Base-by-base conservation (phyloP, 2,797 vertebrate species). In the Brachymystax lenok region DNA sequence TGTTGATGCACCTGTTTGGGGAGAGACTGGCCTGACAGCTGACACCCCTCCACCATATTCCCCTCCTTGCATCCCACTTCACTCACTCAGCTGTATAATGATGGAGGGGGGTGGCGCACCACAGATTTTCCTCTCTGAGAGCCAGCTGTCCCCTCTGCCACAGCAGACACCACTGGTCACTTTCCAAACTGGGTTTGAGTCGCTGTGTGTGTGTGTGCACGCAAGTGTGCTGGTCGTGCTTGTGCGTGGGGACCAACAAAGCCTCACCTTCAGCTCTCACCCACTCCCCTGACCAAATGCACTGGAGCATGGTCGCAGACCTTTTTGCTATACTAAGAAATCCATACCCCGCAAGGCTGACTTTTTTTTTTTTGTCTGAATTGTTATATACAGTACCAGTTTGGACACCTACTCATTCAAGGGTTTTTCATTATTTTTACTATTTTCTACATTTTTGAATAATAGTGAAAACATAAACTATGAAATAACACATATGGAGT, bases 91-190 rank as follows among this genome's bases (percentile, higher is more conserved):
- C 46, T 75, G 79, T 75, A 69, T 24, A 19, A 10, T 50, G 68
- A 6, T 13, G 28, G 71, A 28, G 54, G 4, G 16, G 10, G 17
- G 5, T 40, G 54, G 46, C 4, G 8, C 33, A 50, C 33, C 30
- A 24, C 54, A 70, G 33, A 76, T 69, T 7, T 33, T 14, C 54
- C 10, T 28, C 33, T 74, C 51, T 74, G 16, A 74, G 35, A 70
- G 71, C 54, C 82, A 84, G 73, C 79, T 81, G 83, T 73, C 79
- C 74, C 63, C 35, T n/a, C 28, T 28, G 28, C 67, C 28, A 19
- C 70, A 21, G 8, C 63, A 27, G 46, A 54, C 70, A 30, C 50
- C 50, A 27, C 70, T 69, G 50, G 21, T 28, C 70, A 71, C 50
- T 28, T 30, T 33, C 33, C 28, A n/a, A 7, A 19, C 16, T 67